Base-by-base conservation (phyloP, 2,888 invertebrate species). In the Cancer borealis region DNA sequence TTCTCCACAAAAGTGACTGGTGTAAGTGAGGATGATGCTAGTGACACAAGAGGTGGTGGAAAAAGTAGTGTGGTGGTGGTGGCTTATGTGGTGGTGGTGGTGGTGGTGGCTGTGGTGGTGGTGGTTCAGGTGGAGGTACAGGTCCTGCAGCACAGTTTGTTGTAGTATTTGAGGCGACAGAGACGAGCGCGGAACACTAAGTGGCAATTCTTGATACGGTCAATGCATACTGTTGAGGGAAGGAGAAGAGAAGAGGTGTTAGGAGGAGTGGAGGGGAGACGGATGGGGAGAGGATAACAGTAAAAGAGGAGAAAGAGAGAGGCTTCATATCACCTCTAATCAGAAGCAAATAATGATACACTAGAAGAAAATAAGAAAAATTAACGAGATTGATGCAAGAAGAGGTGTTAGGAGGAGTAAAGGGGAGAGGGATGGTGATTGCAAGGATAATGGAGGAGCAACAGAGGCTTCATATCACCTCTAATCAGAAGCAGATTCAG, bases 141-240 rank as follows among this genome's bases (percentile, higher is more conserved):
- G 66, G 95, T 95, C 26, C 93, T 88, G 30, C 95, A 95, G 91
- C 95, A 95, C 2, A 95, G 90, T 60, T 94, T 95, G 94, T 95
- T 95, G 94, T 95, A 95, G 92, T 95, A 95, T 45, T 93, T 94
- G 54, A 95, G 91, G 17, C 95, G 91, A 47, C 95, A 95, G 8
- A 95, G 88, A 5, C 95, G 90, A 8, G 95, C 95, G 3, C 95
- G 94, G 94, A 95, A 95, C 21, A 95, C 95, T 46, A 95, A 93
- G 88, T 95, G 95, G 49, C 95, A 95, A 92, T 95, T 95, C 92
- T 95, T 95, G 66, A 95, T 95, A n/a, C 95, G 94, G 92, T 95
- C 95, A 26, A 95, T 94, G 92, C 95, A 95, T 6, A 93, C 92
- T 92, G 92, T 26, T 30, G 54, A 10, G 46, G n/a, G 26, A 46